Evolutionary conservation across 2,113 vertebrate genomes (phyloP), one percentile per base, ranked within the genome.

Genomic region (Lepus europaeus): DNA sequence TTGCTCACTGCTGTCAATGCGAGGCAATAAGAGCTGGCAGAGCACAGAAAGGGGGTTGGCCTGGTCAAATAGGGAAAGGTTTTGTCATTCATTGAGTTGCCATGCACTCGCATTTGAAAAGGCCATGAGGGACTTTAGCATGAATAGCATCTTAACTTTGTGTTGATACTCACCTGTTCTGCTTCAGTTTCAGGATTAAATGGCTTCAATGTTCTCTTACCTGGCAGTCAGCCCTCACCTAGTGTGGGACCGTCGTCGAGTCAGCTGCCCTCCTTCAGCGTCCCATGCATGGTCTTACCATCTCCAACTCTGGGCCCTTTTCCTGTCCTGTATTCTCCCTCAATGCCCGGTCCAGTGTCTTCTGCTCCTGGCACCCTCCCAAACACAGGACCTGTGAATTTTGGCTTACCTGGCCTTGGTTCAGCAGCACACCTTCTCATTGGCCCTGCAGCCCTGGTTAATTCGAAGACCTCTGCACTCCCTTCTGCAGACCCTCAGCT

Each of bases 251-350:
- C 99, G 1, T 45, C 98, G 73, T 69, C 98, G 0, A 97, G 98
- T 72, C 97, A 96, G 2, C 89, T 99, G 70, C 97, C 99, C 13
- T 96, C 99, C 22, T 92, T 99, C 93, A 97, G 98, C 0, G 81
- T 99, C 76, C 99, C 99, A 1, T 99, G 98, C 92, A 97, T 99
- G 49, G 92, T 99, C 96, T 73, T 99, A 53, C 99, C 99, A 0
- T 98, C 99, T 9, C 87, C 98, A 0, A 93, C 98, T 2, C 93
- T 99, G 87, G 96, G 98, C 87, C 97, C 98, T 49, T 99, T 99
- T 94, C 98, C 99, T 13, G 92, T 99, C 22, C n/a, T 99, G 91
- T 99, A 98, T 36, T 98, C 98, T 70, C 96, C 98, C 0, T 53
- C 98, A 0, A 12, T 98, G 90, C 79, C 97, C 1, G 69, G 94